phyloP scores from a whole-genome alignment of 2,888 invertebrate species.

The Caenorhabditis sp. region DNA sequence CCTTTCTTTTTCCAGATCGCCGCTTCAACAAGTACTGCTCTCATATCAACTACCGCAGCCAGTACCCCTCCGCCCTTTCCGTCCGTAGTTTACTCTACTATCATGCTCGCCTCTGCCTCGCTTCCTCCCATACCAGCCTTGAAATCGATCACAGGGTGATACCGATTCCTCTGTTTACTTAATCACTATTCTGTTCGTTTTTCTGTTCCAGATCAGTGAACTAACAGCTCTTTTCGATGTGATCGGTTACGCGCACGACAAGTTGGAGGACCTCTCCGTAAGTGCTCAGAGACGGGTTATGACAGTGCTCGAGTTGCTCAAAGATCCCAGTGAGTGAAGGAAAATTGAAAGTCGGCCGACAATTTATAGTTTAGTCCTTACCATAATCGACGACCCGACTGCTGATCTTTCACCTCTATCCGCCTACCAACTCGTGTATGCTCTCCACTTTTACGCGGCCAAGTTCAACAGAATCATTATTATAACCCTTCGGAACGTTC shows the following conservation, averaged over 20 bases:
- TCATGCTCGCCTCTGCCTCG: slow-evolving; percentile 64
- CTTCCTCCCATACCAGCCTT: slow-evolving; percentile 36
- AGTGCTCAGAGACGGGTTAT: slow-evolving; percentile 92
- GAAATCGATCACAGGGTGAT: slow-evolving; percentile 62
- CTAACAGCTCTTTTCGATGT: slow-evolving; percentile 93
- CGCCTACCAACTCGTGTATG: slow-evolving; percentile 94
- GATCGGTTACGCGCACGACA: slow-evolving; percentile 87
- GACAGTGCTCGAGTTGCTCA: slow-evolving; percentile 92
- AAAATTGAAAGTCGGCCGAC: no score
- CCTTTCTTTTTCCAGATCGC: slow-evolving; percentile 47
- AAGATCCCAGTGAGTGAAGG: slow-evolving; percentile 92
- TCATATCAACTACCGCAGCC: slow-evolving; percentile 61
- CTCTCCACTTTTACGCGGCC: slow-evolving; percentile 89
- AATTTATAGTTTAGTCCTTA: slow-evolving; percentile 73
- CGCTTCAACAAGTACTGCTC: slow-evolving; percentile 70
- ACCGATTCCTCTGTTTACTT: slow-evolving; percentile 1
- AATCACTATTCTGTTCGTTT: neutral
- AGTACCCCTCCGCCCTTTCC: slow-evolving; percentile 55
- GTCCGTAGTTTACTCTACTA: slow-evolving; percentile 64
- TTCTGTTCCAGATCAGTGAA: slow-evolving; percentile 82
- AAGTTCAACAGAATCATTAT: slow-evolving; percentile 92
- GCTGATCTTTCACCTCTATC: slow-evolving; percentile 94
- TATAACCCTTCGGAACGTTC: slow-evolving; percentile 92
- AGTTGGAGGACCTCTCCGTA: slow-evolving; percentile 88
- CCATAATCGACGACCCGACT: slow-evolving; percentile 88